Evolutionary conservation across 1,140 invertebrate species (phyloP).

Genomic region (Leptopilina boulardi): DNA sequence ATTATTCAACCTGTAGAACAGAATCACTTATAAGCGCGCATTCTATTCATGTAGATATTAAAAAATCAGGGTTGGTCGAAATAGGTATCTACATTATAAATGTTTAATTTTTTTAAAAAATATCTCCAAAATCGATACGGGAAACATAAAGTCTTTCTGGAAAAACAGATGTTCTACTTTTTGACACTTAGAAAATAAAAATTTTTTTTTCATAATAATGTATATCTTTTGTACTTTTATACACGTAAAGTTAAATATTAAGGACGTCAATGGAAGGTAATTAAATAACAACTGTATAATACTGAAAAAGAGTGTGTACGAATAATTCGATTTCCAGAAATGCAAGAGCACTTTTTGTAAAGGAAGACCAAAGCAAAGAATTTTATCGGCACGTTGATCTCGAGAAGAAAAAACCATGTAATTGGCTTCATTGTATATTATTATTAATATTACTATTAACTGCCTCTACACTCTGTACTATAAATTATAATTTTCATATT

Average conservation of each 20-base stretch:
- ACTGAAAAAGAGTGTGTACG: conserved; percentile 33
- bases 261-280: conserved; percentile 13
- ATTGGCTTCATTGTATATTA: conserved; percentile 55
- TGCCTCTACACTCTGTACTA: conserved; percentile 42
- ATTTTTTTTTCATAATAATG: no score
- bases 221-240: conserved; percentile 75
- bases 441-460: conserved; percentile 47
- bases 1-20: background rate
- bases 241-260: conserved; percentile 59
- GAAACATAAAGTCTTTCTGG: no score
- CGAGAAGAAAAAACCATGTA: conserved; percentile 44
- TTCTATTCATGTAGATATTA: background rate
- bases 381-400: conserved; percentile 69
- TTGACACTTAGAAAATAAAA: no score
- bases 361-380: conserved; percentile 75
- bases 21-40: background rate
- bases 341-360: conserved; percentile 71
- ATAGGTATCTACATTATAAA: background rate
- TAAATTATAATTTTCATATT: conserved; percentile 31
- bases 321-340: conserved; percentile 72
- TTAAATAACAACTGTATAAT: background rate
- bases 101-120: background rate
- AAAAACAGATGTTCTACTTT: no score
- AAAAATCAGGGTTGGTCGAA: background rate
- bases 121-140: no score